These are phyloP conservation scores for Gymnothorax reevesii DNA, from an alignment of 2,797 vertebrate species.

Conservation along the genomic window DNA sequence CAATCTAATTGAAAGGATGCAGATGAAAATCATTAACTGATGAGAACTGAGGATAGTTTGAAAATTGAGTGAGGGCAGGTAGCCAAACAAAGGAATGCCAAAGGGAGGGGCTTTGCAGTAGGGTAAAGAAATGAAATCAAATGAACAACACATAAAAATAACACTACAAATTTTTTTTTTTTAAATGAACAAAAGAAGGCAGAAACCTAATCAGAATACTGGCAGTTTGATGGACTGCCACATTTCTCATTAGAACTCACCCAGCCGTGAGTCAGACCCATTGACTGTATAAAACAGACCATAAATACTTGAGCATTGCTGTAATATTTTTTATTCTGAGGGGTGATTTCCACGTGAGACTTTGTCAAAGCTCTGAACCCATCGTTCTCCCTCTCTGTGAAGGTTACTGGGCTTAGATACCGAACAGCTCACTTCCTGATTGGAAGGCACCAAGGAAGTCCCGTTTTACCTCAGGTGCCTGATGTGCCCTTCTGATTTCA, in stretches of 20 bases:
- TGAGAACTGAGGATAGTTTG: no score
- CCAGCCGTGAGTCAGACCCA: neutral
- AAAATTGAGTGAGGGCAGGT: no score
- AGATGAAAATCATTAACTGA: no score
- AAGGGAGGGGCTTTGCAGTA: no score
- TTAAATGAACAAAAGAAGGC: no score
- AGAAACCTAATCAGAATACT: neutral
- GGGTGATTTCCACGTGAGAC: neutral
- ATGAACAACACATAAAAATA: neutral
- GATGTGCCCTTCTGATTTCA: no score
- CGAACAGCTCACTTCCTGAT: neutral
- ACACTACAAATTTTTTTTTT: no score
- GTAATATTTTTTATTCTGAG: neutral
- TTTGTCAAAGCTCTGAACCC: neutral
- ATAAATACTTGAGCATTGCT: neutral
- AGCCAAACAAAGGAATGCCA: no score
- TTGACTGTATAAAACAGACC: neutral
- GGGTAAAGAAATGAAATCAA: neutral
- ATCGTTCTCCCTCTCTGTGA: neutral
- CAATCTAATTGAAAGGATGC: no score
- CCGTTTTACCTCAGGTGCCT: no score
- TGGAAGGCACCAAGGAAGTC: no score
- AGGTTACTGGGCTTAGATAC: neutral
- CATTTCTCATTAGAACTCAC: neutral
- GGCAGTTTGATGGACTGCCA: constrained; percentile 1